A percentile compares a stretch with the other conserved stretches of the same genome.
These are phyloP conservation scores for Eupithecia subfuscata DNA, from an alignment of 2,888 invertebrate species.

Conservation along the genomic window DNA sequence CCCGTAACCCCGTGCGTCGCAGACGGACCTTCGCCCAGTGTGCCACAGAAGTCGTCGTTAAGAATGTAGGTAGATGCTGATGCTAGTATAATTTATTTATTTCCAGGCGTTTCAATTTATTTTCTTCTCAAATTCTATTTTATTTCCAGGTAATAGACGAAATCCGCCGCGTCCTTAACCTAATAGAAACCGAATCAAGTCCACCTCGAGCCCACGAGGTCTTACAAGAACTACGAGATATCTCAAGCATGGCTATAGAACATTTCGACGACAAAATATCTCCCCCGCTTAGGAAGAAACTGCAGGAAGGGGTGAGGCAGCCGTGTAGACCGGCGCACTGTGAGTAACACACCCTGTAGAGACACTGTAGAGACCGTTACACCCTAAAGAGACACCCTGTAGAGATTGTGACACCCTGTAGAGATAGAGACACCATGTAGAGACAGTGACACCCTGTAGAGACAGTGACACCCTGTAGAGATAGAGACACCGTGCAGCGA, in stretches of 20 bases:
- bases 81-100: too few species aligned
- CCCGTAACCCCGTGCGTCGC: too few species aligned
- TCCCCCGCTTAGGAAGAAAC: conserved; percentile 65
- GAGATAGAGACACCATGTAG: too few species aligned
- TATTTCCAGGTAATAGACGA: conserved; percentile 92
- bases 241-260: conserved; percentile 98
- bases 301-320: conserved; percentile 62
- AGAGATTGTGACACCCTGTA: too few species aligned
- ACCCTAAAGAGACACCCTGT: neutral
- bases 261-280: conserved; percentile 96
- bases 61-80: too few species aligned
- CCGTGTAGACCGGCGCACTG: conserved; percentile 54
- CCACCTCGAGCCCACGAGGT: conserved; percentile 92
- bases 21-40: too few species aligned
- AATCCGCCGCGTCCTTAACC: conserved; percentile 88
- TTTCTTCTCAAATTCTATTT: neutral
- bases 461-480: too few species aligned
- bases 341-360: conserved; percentile 3
- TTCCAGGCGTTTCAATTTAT: too few species aligned
- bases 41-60: too few species aligned
- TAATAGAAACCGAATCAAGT: conserved; percentile 86
- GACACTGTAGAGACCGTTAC: neutral
- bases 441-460: too few species aligned
- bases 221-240: conserved; percentile 94
- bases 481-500: conserved; percentile 47